Conservation (phyloP, 2,797 vertebrate genomes). For the Taenioides sp. region DNA sequence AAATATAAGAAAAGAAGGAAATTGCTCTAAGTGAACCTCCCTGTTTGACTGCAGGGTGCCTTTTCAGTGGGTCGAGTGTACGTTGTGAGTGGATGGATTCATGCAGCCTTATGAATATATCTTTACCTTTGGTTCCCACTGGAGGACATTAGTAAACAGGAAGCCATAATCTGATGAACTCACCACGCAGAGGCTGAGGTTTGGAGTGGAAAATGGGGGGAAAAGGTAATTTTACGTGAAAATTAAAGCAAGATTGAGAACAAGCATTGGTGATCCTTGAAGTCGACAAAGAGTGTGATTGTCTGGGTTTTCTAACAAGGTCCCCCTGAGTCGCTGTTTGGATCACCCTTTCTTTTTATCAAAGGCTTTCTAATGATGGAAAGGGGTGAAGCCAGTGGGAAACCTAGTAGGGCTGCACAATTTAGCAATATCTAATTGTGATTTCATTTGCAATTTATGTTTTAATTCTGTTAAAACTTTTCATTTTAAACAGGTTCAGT, state of each 20-base stretch:
- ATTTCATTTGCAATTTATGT: no score
- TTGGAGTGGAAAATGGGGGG: constrained; percentile 6
- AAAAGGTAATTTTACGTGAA: constrained; percentile 30
- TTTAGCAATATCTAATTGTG: no score
- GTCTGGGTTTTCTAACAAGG: constrained; percentile 21
- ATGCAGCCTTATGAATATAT: constrained; percentile 14
- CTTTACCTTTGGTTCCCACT: constrained; percentile 25
- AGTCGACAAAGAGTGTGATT: constrained; percentile 18
- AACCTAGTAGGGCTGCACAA: no score
- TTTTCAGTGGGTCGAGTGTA: constrained; percentile 1
- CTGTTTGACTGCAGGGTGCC: constrained; percentile 25
- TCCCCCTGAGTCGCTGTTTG: constrained; percentile 23
- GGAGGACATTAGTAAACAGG: constrained; percentile 38
- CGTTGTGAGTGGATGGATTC: constrained; percentile 27
- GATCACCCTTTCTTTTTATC: constrained; percentile 31
- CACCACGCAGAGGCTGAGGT: constrained; percentile 19
- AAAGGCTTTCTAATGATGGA: constrained; percentile 4
- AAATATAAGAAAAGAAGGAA: constrained; percentile 50
- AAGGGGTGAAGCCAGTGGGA: constrained; percentile 20
- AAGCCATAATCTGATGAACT: constrained; percentile 29
- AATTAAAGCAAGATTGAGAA: constrained; percentile 16
- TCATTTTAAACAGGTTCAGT: no score
- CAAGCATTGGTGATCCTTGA: constrained; percentile 23
- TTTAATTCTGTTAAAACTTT: no score
- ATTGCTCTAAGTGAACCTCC: constrained; percentile 46